phyloP scores from a whole-genome alignment of 2,888 invertebrate genomes.

The Cyrtodaria siliqua region DNA sequence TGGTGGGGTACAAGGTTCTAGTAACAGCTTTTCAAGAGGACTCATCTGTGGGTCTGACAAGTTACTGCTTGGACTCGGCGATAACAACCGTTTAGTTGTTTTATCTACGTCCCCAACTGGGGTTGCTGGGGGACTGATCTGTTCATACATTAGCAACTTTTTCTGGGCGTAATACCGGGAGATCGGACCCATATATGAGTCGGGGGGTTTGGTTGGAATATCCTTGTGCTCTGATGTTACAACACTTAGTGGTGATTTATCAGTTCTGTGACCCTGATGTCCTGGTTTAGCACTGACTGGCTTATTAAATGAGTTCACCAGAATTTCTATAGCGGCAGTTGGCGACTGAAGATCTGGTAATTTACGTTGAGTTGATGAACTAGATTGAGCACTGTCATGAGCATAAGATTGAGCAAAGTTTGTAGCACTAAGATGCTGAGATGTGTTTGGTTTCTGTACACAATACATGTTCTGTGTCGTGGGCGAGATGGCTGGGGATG shows the following conservation, averaged over 20 bases:
- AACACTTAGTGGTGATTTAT: too few species aligned
- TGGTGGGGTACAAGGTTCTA: slow-evolving; percentile 16
- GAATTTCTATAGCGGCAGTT: not conserved
- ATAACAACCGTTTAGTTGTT: slow-evolving; percentile 1
- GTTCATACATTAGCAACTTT: slow-evolving; percentile 43
- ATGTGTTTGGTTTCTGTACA: slow-evolving; percentile 6
- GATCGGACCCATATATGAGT: slow-evolving; percentile 22
- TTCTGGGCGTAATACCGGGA: slow-evolving; percentile 25
- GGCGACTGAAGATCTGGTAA: too few species aligned
- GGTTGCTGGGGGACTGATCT: slow-evolving; percentile 55
- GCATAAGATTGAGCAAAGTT: slow-evolving; percentile 10
- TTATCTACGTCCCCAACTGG: slow-evolving; percentile 13
- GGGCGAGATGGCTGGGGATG: too few species aligned
- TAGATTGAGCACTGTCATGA: slow-evolving; percentile 3
- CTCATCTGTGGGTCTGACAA: slow-evolving; percentile 42
- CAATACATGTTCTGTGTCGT: too few species aligned
- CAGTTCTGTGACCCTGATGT: not conserved
- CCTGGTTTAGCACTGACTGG: not conserved
- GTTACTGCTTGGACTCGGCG: slow-evolving; percentile 29
- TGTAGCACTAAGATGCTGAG: not conserved
- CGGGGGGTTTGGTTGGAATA: slow-evolving; percentile 12
- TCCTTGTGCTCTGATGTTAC: not conserved
- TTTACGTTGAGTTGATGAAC: not conserved
- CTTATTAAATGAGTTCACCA: not conserved
- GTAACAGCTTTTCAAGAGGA: slow-evolving; percentile 47